These are phyloP conservation scores for Drosophila grimshawi DNA, from an alignment of 1,140 invertebrate genomes.

Conservation along the genomic window DNA sequence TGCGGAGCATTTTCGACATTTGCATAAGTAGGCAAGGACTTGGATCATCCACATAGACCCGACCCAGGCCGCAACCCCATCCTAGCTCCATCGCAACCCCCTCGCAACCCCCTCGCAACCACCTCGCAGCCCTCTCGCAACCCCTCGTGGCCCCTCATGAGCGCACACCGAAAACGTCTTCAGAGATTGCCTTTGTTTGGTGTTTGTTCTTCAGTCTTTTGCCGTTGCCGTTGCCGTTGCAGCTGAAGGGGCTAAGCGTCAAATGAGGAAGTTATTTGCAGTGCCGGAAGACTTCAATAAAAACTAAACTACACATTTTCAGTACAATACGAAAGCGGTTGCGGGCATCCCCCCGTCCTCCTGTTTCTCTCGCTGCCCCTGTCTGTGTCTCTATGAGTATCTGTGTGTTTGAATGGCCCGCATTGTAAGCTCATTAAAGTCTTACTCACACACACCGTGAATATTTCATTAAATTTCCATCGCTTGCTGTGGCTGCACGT, in stretches of 20 bases:
- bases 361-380: constrained; percentile 1
- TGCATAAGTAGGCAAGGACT: constrained; percentile 52
- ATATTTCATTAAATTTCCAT: constrained; percentile 54
- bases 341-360: background rate
- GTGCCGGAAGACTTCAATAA: constrained; percentile 44
- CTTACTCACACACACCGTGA: constrained; percentile 32
- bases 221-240: background rate
- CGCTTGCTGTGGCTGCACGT: constrained; percentile 27
- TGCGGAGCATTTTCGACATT: constrained; percentile 59
- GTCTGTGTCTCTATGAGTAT: constrained; percentile 9
- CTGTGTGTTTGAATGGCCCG: constrained; percentile 23
- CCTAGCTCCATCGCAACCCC: background rate
- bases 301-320: constrained; percentile 46
- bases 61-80: constrained; percentile 1
- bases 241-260: constrained; percentile 15
- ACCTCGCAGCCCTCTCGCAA: background rate
- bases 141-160: no score
- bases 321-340: constrained; percentile 24
- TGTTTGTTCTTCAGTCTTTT: constrained; percentile 20
- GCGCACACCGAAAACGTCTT: background rate
- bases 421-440: constrained; percentile 57
- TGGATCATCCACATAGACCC: constrained; percentile 8
- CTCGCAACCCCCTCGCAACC: background rate
- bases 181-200: constrained; percentile 36
- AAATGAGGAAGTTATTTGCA: constrained; percentile 56